Evolutionary conservation across 1,140 invertebrate genomes (phyloP).

Genomic region (Leptestheria dahalacensis): DNA sequence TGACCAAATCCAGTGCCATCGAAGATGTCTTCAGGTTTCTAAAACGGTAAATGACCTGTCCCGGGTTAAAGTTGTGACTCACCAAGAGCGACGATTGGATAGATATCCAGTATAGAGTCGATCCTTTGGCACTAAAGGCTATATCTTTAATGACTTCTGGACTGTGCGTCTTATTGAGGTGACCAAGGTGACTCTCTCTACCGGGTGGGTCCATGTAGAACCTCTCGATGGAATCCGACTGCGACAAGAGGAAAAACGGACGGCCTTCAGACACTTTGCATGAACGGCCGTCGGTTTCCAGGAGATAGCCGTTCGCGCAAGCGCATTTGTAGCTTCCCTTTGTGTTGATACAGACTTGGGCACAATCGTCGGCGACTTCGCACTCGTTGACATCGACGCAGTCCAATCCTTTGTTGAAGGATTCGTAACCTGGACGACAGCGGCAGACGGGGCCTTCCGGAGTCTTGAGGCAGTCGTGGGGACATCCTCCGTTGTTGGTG

Average conservation of each 20-base stretch:
- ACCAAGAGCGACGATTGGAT: not conserved
- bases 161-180: not conserved
- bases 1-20: not conserved
- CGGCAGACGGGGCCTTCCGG: constrained; percentile 43
- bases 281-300: constrained; percentile 57
- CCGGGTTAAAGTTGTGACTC: not conserved
- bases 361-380: constrained; percentile 44
- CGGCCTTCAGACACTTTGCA: constrained; percentile 44
- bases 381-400: constrained; percentile 71
- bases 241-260: not conserved
- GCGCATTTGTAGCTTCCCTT: constrained; percentile 57
- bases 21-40: not conserved
- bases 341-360: constrained; percentile 66
- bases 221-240: not conserved
- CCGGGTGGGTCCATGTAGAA: not conserved
- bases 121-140: not conserved
- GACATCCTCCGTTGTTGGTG: constrained; percentile 31
- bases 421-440: constrained; percentile 58
- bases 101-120: not conserved
- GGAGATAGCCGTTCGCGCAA: constrained; percentile 61
- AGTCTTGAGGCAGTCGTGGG: constrained; percentile 52
- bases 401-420: constrained; percentile 47
- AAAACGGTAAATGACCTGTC: not conserved
- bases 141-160: not conserved
- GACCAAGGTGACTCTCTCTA: not conserved